These are phyloP conservation scores for Kryphioiulus occultus DNA, from an alignment of 2,888 invertebrate genomes.

Conservation along the genomic window DNA sequence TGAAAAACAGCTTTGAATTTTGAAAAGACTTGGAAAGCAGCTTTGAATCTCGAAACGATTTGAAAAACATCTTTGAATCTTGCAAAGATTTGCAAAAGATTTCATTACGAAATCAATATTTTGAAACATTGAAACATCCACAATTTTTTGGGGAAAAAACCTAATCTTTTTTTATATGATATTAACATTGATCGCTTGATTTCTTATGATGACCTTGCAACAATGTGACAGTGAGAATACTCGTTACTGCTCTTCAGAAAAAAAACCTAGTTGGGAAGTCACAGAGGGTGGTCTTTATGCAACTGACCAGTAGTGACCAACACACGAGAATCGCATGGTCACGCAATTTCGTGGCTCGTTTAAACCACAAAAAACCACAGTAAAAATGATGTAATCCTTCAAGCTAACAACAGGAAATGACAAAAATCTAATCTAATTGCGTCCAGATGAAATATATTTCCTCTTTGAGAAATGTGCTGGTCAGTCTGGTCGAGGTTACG, in stretches of 20 bases:
- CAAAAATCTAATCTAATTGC: background rate
- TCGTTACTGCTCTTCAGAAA: background rate
- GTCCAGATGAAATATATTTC: background rate
- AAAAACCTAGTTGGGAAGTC: background rate
- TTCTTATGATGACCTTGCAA: background rate
- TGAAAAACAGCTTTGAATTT: too few relatives aligned
- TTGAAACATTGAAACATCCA: too few relatives aligned
- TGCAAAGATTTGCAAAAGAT: too few relatives aligned
- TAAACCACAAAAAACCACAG: background rate
- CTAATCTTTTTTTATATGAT: too few relatives aligned
- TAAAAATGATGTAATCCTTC: background rate
- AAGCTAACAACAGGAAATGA: background rate
- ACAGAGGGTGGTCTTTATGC: background rate
- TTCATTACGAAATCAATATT: too few relatives aligned
- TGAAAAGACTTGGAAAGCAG: too few relatives aligned
- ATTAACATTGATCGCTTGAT: background rate
- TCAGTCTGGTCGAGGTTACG: background rate
- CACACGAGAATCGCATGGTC: background rate
- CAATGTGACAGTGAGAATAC: background rate
- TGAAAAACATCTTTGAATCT: too few relatives aligned
- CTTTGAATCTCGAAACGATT: too few relatives aligned
- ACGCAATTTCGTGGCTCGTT: background rate
- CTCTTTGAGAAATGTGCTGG: background rate
- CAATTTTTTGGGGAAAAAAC: too few relatives aligned
- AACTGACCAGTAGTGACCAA: background rate